These are phyloP conservation scores for Tokudaia muenninki DNA, from an alignment of 2,797 vertebrate species.

Conservation along the genomic window DNA sequence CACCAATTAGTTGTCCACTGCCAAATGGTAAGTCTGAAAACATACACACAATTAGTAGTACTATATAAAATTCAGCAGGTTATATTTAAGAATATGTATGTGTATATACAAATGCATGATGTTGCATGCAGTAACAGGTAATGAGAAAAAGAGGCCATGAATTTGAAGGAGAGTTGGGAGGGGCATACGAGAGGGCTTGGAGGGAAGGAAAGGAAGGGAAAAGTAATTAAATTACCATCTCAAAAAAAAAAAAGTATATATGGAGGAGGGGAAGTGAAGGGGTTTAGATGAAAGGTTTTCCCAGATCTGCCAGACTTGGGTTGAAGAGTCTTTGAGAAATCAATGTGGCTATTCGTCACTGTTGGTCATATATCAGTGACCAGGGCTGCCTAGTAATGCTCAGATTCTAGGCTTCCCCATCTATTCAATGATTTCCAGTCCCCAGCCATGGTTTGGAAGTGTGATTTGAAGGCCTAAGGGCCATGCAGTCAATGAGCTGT, in stretches of 20 bases:
- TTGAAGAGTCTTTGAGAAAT: not conserved
- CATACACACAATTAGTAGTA: not conserved
- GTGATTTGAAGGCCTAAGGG: not conserved
- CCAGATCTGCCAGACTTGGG: not conserved
- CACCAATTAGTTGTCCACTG: not conserved
- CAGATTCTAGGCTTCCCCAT: not conserved
- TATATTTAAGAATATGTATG: not conserved
- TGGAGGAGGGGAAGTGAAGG: too few species aligned
- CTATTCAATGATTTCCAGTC: not conserved
- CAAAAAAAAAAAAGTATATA: not conserved
- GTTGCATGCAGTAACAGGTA: not conserved
- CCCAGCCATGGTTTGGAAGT: not conserved
- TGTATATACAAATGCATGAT: not conserved
- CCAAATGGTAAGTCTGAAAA: not conserved
- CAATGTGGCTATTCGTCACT: rapidly evolving
- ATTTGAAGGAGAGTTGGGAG: not conserved
- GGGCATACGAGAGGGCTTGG: too few species aligned
- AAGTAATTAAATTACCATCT: not conserved
- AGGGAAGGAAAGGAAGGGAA: not conserved
- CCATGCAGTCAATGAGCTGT: not conserved
- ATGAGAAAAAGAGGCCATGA: not conserved
- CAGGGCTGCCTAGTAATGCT: not conserved
- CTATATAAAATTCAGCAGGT: not conserved
- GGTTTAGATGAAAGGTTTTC: not conserved
- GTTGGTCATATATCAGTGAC: not conserved